phyloP scores from a whole-genome alignment of 1,140 invertebrate species.

The Hestina assimilis region DNA sequence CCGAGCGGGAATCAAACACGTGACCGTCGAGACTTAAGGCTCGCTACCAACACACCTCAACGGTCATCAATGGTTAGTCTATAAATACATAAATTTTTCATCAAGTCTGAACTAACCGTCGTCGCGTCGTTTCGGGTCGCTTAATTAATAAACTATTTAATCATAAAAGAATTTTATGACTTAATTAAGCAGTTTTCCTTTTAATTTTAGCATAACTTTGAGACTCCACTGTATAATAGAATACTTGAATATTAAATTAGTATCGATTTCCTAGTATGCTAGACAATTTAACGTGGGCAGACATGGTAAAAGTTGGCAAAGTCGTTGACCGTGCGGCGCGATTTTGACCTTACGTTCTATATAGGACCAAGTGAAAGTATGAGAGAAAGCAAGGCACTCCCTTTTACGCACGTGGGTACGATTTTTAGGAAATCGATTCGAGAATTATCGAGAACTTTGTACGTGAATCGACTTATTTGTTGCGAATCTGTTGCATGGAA shows the following conservation, averaged over 20 bases:
- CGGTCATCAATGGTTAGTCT: too few relatives aligned
- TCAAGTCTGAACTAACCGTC: too few relatives aligned
- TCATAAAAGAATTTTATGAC: too few relatives aligned
- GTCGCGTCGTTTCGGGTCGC: too few relatives aligned
- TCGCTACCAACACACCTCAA: too few relatives aligned
- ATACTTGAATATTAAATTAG: neutral
- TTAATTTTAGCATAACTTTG: too few relatives aligned
- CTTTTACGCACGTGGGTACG: conserved; percentile 30
- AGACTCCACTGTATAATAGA: too few relatives aligned
- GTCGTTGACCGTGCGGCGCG: conserved; percentile 49
- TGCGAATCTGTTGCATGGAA: neutral
- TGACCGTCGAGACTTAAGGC: too few relatives aligned
- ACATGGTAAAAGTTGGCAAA: conserved; percentile 58
- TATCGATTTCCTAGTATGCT: conserved; percentile 2
- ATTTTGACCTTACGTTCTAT: conserved; percentile 61
- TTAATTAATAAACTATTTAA: too few relatives aligned
- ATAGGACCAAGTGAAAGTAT: conserved; percentile 44
- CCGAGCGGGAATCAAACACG: too few relatives aligned
- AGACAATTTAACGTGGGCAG: conserved; percentile 10
- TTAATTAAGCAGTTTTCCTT: too few relatives aligned
- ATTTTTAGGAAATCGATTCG: conserved; percentile 23
- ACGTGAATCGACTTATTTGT: conserved; percentile 6
- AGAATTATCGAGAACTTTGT: conserved; percentile 10
- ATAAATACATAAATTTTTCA: too few relatives aligned
- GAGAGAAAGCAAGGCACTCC: conserved; percentile 53